Evolutionary conservation across 2,888 invertebrate species (phyloP).

Genomic region (Megamerina dolium): DNA sequence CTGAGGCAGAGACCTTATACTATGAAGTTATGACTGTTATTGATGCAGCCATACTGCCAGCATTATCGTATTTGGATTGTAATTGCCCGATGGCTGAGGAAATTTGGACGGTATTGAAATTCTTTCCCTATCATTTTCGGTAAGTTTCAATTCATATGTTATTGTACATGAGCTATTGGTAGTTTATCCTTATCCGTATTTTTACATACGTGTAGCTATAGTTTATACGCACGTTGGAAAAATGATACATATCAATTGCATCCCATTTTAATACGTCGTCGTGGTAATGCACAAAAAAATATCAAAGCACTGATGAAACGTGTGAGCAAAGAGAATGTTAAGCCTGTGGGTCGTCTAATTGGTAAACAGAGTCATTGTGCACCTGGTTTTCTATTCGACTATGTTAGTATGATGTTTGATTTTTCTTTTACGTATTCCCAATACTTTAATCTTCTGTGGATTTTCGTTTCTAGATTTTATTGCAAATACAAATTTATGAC

Average conservation of each 20-base stretch:
- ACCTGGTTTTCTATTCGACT: slow-evolving; percentile 93
- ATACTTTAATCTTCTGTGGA: slow-evolving; percentile 3
- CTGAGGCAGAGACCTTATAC: slow-evolving; percentile 58
- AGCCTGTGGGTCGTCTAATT: slow-evolving; percentile 89
- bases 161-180: background rate
- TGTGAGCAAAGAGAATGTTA: slow-evolving; percentile 96
- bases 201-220: slow-evolving; percentile 56
- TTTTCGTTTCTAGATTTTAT: slow-evolving; percentile 52
- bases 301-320: slow-evolving; percentile 96
- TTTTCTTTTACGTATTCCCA: background rate
- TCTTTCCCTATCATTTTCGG: slow-evolving; percentile 76
- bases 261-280: slow-evolving; percentile 74
- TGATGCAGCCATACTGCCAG: slow-evolving; percentile 84
- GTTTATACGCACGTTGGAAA: slow-evolving; percentile 94
- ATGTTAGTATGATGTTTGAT: slow-evolving; percentile 54
- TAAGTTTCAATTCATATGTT: slow-evolving; percentile 39
- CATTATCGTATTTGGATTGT: slow-evolving; percentile 84
- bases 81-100: slow-evolving; percentile 97
- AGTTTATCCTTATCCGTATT: background rate
- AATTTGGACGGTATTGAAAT: slow-evolving; percentile 82
- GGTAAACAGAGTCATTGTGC: slow-evolving; percentile 96
- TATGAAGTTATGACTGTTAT: slow-evolving; percentile 78
- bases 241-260: slow-evolving; percentile 79
- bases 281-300: slow-evolving; percentile 82
- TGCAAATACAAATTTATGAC: slow-evolving; percentile 87